Base-by-base conservation (phyloP, 2,888 invertebrate genomes). In the Carterocephalus palaemon region DNA sequence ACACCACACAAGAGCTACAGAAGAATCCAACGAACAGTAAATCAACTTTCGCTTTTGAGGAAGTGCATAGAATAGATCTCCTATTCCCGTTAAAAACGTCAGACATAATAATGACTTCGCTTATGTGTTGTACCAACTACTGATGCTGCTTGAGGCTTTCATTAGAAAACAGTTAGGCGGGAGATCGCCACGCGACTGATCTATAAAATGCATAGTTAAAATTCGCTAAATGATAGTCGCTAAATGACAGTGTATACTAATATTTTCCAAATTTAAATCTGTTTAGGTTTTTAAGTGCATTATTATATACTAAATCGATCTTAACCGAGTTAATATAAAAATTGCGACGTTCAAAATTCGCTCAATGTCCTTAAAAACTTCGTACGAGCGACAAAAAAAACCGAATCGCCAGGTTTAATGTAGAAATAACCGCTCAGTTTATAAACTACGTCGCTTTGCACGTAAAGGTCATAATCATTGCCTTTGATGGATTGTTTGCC, bases 381-480 rank as follows among this genome's bases (percentile, higher is more conserved):
- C 8, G 19, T 16, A 8, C 20, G 19, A 9, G 28, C 17, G 32
- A 33, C 46, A 53, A 51, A 50, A 55, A 49, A 48, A 19, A 31
- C 19, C 37, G 45, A 48, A 43, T 45, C 43, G 46, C 40, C 39
- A 33, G 20, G 31, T 52, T 47, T 52, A 52, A 52, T 49, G 47
- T 24, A 40, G 37, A 49, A 52, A 51, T 51, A 48, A 52, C 28
- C 42, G 40, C 28, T 29, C 38, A 37, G 32, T 31, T 39, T 48
- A 46, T 48, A 46, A 48, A 48, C 46, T 46, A 42, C 42, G 39
- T 22, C 43, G 43, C 33, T 32, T 45, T 45, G 10, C 29, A 23
- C 24, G 15, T 39, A 53, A 56, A 56, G 56, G 52, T 56, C 53
- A 51, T 43, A 41, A 52, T 53, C 42, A 53, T 56, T 53, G 32